A percentile compares a stretch with the other conserved stretches of the same genome.
phyloP scores from a whole-genome alignment of 2,888 invertebrate genomes.

The Synergus japonicus region DNA sequence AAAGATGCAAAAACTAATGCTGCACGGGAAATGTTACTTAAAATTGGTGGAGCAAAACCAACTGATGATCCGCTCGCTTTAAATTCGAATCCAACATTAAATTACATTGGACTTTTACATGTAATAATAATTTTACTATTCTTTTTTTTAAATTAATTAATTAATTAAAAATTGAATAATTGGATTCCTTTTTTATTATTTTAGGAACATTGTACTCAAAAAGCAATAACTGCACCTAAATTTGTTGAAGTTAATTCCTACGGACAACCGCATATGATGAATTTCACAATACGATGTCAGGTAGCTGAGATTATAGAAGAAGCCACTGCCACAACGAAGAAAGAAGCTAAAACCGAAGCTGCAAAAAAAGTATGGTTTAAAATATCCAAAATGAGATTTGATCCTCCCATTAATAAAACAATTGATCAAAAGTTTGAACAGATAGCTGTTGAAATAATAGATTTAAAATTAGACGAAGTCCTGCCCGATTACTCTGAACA shows the following conservation, averaged over 20 bases:
- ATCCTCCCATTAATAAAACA: neutral
- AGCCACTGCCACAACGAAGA: conserved; percentile 45
- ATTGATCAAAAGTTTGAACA: neutral
- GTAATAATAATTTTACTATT: neutral
- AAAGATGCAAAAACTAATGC: conserved; percentile 51
- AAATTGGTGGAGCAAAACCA: neutral
- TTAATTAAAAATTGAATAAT: neutral
- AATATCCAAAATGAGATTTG: conserved; percentile 29
- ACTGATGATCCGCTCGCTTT: neutral
- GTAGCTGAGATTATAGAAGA: conserved; percentile 21
- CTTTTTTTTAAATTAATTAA: neutral
- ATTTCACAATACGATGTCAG: conserved; percentile 44
- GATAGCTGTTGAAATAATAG: neutral
- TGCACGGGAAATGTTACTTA: conserved; percentile 43
- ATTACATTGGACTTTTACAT: conserved; percentile 9
- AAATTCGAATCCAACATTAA: neutral
- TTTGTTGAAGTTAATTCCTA: neutral
- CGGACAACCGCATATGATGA: conserved; percentile 45
- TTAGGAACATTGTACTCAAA: conserved; percentile 3
- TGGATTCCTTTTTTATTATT: neutral
- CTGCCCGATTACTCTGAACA: neutral
- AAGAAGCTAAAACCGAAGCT: conserved; percentile 47
- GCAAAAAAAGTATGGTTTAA: conserved; percentile 44
- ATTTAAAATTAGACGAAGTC: neutral
- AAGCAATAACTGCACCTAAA: neutral